A percentile compares a stretch with the other conserved stretches of the same genome.
Evolutionary conservation across 2,888 invertebrate species (phyloP).

Genomic region (Lycia hirtaria): DNA sequence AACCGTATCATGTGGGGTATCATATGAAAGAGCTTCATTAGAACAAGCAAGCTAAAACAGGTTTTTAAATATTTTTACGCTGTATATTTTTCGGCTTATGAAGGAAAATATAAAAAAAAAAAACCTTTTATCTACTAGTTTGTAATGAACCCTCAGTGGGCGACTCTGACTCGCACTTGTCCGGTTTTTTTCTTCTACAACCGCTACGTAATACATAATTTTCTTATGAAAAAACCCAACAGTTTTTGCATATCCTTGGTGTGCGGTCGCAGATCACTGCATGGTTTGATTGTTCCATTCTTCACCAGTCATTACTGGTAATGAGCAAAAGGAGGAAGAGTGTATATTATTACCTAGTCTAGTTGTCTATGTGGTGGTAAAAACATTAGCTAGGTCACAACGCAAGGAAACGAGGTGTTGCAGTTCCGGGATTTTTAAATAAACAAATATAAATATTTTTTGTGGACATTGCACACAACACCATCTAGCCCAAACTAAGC

Average conservation of each 20-base stretch:
- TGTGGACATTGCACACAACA: too few species aligned
- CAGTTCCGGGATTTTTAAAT: not conserved
- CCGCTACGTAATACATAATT: constrained; percentile 33
- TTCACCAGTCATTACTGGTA: constrained; percentile 54
- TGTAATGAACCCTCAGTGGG: too few species aligned
- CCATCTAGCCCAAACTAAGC: too few species aligned
- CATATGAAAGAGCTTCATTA: too few species aligned
- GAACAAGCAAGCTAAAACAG: too few species aligned
- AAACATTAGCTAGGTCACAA: constrained; percentile 5
- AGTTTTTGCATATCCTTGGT: constrained; percentile 77
- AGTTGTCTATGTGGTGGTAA: constrained; percentile 1
- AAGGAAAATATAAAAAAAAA: too few species aligned
- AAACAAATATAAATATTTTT: not conserved
- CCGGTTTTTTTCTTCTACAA: not conserved
- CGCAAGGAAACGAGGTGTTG: not conserved
- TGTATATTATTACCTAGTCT: constrained; percentile 25
- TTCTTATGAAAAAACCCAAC: constrained; percentile 39
- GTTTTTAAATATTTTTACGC: too few species aligned
- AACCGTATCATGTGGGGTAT: too few species aligned
- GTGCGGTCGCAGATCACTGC: constrained; percentile 66
- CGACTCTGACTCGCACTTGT: too few species aligned
- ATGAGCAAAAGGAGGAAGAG: constrained; percentile 63
- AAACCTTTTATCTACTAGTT: too few species aligned
- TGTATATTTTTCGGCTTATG: too few species aligned
- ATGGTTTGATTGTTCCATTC: constrained; percentile 61